Conservation (phyloP, 2,797 vertebrate genomes). For the Sebastiscus albofasciatus region DNA sequence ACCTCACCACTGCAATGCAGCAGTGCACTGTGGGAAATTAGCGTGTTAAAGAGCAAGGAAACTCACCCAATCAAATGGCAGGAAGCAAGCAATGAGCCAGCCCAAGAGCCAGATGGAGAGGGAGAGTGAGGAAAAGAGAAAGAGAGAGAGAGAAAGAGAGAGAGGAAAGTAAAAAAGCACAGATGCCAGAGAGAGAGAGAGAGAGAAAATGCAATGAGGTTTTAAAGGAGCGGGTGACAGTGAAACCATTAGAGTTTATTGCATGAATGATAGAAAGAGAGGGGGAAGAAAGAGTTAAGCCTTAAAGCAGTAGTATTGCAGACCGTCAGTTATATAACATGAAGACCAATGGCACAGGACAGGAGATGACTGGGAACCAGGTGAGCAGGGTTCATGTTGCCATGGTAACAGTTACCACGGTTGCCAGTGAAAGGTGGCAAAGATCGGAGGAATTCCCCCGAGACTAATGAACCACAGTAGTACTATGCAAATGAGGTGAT, state of each 20-base stretch:
- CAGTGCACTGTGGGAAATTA: constrained; percentile 80
- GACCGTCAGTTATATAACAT: constrained; percentile 54
- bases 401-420: constrained; percentile 22
- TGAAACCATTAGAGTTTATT: constrained; percentile 45
- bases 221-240: constrained; percentile 46
- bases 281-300: constrained; percentile 65
- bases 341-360: constrained; percentile 33
- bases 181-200: constrained; percentile 43
- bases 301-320: constrained; percentile 63
- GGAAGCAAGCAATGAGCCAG: constrained; percentile 97
- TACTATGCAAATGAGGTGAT: constrained; percentile 11
- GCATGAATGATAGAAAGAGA: constrained; percentile 47
- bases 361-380: constrained; percentile 36
- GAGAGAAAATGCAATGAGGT: constrained; percentile 55
- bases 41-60: constrained; percentile 74
- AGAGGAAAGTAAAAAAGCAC: constrained; percentile 39
- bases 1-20: constrained; percentile 76
- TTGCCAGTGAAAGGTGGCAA: constrained; percentile 33
- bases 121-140: constrained; percentile 18
- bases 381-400: constrained; percentile 34
- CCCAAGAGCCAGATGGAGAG: constrained; percentile 80
- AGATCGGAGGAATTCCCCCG: constrained; percentile 39
- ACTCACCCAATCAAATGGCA: constrained; percentile 98
- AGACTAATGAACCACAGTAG: neutral
- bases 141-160: constrained; percentile 42